Evolutionary conservation across 2,888 invertebrate species (phyloP), one percentile per base, ranked within the genome.

Genomic region (Plemyria rubiginata): DNA sequence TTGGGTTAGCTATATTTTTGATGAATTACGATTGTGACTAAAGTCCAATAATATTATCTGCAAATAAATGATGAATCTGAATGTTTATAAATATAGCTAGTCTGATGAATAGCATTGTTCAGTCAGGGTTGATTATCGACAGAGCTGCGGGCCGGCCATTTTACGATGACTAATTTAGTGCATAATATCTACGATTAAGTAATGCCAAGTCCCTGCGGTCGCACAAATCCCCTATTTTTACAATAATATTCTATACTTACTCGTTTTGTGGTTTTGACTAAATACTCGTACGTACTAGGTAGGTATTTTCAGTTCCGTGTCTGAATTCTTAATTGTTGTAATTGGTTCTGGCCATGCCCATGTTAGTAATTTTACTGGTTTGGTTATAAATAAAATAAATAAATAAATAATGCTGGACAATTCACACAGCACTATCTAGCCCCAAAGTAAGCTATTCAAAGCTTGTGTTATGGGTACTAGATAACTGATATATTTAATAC

Each of bases 111-210:
- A 49, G 60, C 45, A 48, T 54, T 59, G 55, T 53, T 40, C 45
- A 56, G 5, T 53, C 46, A 51, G 54, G 52, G 53, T 56, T 66
- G 59, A 63, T 66, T 67, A 64, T 60, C 58, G 62, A 64, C 61
- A 67, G 55, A 43, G 59, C 55, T 51, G 59, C 55, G 59, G 49
- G 54, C 45, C 45, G 40, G 28, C 12, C 16, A n/a, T 51, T 55
- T 52, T 52, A 29, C 49, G 52, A 41, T 51, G 46, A 54, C 15
- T 54, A 22, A 50, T 50, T 6, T 8, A 15, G 22, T 54, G 54
- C 32, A n/a, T n/a, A 45, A 43, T 60, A 50, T 15, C 13, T 54
- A 41, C 36, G n/a, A 32, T n/a, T 6, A 38, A 52, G 16, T 32
- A 46, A 9, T 9, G 29, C 16, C 38, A 40, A 7, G 22, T 49